Evolutionary conservation across 2,888 invertebrate genomes (phyloP).

Genomic region (Spodoptera exigua): DNA sequence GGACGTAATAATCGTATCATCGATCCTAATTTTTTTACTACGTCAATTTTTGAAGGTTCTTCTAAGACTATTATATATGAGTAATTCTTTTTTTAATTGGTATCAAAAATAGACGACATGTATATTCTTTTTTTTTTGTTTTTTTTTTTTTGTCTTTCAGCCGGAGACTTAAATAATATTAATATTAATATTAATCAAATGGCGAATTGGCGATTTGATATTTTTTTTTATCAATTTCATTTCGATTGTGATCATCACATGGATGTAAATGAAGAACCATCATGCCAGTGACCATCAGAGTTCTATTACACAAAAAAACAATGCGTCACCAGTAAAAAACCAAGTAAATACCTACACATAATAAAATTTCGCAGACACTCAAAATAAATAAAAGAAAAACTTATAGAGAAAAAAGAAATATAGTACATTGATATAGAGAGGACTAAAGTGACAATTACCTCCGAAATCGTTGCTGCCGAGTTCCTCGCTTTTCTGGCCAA

Average conservation of each 20-base stretch:
- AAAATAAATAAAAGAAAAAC: conserved; percentile 44
- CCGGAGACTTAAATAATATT: no score
- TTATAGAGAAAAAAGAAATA: conserved; percentile 42
- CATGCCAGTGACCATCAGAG: conserved; percentile 4
- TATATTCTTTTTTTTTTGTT: no score
- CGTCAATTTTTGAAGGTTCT: no score
- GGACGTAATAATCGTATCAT: no score
- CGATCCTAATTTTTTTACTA: no score
- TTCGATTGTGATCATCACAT: no score
- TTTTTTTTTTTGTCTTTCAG: no score
- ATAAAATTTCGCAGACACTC: conserved; percentile 73
- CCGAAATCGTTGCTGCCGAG: conserved; percentile 77
- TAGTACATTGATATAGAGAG: conserved; percentile 28
- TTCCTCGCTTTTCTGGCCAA: conserved; percentile 75
- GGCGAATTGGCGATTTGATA: not conserved
- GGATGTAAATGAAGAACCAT: no score
- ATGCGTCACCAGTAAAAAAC: not conserved
- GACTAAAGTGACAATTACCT: conserved; percentile 67
- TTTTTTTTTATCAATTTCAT: not conserved
- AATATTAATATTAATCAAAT: no score
- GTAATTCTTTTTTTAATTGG: no score
- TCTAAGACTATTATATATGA: no score
- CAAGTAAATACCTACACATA: not conserved
- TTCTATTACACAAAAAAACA: not conserved
- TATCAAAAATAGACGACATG: no score